Evolutionary conservation across 2,113 vertebrate genomes (phyloP).

Genomic region (Glaucidium brasilianum): DNA sequence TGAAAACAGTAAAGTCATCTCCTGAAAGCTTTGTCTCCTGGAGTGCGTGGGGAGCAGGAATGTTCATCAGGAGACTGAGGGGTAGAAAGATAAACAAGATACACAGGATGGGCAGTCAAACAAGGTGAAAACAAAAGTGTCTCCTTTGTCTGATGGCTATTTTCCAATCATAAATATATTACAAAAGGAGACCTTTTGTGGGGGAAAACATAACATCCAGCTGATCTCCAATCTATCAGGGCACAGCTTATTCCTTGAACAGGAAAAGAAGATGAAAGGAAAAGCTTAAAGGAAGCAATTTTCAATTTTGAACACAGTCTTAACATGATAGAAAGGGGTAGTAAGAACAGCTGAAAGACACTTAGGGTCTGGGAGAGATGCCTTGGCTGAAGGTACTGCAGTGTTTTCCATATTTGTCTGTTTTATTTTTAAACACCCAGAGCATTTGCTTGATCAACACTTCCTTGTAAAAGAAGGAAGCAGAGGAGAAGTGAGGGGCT

Average conservation of each 20-base stretch:
- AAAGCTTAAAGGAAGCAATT: slow-evolving; percentile 19
- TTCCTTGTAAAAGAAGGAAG: slow-evolving; percentile 70
- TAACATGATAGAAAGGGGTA: not conserved
- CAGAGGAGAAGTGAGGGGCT: slow-evolving; percentile 26
- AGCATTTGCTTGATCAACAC: slow-evolving; percentile 75
- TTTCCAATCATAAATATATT: not conserved
- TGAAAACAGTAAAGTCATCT: not conserved
- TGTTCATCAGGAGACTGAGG: not conserved
- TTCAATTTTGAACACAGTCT: not conserved
- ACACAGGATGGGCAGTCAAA: not conserved
- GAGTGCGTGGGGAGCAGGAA: not conserved
- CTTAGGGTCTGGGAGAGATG: slow-evolving; percentile 35
- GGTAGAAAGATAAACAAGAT: not conserved
- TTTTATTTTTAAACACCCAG: slow-evolving; percentile 82
- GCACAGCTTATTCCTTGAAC: not conserved
- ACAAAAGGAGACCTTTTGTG: not conserved
- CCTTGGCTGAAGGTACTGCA: slow-evolving; percentile 41
- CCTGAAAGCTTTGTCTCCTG: not conserved
- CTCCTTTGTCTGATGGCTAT: not conserved
- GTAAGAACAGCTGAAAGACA: slow-evolving; percentile 25
- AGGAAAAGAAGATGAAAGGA: not conserved
- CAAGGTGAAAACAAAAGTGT: not conserved
- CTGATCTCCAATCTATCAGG: not conserved
- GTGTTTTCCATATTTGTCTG: slow-evolving; percentile 71
- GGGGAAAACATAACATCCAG: not conserved